Evolutionary conservation across 1,140 invertebrate genomes (phyloP).

Genomic region (Teleopsis dalmanni): DNA sequence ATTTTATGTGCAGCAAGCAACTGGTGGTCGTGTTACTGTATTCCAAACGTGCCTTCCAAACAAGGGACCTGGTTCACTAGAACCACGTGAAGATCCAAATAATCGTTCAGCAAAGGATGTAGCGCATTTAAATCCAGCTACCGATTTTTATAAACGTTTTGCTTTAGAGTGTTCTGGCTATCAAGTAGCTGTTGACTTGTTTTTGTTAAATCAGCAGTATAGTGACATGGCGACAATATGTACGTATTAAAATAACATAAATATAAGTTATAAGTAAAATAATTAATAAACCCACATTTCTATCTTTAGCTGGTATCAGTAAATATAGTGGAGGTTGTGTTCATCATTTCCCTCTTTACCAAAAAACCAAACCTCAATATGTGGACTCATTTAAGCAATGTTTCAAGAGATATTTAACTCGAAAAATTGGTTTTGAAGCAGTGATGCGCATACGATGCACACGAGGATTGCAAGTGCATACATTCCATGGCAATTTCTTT

Average conservation of each 20-base stretch:
- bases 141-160: constrained; percentile 96
- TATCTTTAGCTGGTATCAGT: constrained; percentile 70
- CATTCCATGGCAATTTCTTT: constrained; percentile 99
- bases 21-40: constrained; percentile 90
- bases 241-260: constrained; percentile 46
- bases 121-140: constrained; percentile 82
- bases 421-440: constrained; percentile 98
- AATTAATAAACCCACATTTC: not conserved
- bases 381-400: constrained; percentile 68
- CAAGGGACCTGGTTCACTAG: constrained; percentile 79
- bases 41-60: constrained; percentile 89
- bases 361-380: constrained; percentile 61
- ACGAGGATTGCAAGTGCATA: constrained; percentile 86
- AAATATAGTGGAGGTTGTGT: constrained; percentile 94
- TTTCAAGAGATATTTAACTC: constrained; percentile 82
- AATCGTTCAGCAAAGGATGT: constrained; percentile 72
- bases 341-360: constrained; percentile 87
- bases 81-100: constrained; percentile 79
- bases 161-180: constrained; percentile 93
- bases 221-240: constrained; percentile 89
- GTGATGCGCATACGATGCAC: constrained; percentile 97
- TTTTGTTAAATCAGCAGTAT: constrained; percentile 88
- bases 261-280: not conserved
- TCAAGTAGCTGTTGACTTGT: constrained; percentile 94
- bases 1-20: constrained; percentile 59